Evolutionary conservation across 2,797 vertebrate genomes (phyloP).

Genomic region (Galagoides demidoff): DNA sequence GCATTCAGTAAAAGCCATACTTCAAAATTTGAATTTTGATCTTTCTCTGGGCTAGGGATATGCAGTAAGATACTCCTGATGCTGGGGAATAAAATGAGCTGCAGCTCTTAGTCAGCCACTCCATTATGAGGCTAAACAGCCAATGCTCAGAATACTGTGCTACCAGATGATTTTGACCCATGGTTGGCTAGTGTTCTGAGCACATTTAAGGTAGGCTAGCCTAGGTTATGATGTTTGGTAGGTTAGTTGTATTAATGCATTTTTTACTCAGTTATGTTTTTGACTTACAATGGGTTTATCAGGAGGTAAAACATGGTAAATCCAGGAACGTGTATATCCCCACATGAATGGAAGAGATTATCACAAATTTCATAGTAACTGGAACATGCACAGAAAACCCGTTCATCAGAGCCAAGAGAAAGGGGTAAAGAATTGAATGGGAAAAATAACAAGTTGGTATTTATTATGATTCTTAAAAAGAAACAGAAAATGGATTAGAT

Average conservation of each 20-base stretch:
- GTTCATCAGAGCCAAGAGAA: conserved; percentile 8
- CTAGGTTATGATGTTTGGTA: background rate
- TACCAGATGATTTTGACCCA: background rate
- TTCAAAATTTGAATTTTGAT: background rate
- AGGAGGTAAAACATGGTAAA: background rate
- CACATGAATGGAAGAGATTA: background rate
- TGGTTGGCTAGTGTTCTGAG: background rate
- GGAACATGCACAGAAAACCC: conserved; percentile 36
- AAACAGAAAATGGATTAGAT: background rate
- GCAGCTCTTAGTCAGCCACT: background rate
- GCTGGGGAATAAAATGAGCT: background rate
- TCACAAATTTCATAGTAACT: background rate
- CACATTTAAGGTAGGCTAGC: background rate
- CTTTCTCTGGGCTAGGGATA: background rate
- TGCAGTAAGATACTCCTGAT: background rate
- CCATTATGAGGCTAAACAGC: background rate
- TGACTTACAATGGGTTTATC: background rate
- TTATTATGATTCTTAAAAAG: background rate
- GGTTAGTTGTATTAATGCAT: background rate
- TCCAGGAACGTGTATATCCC: background rate
- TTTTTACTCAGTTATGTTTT: background rate
- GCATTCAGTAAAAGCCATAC: background rate
- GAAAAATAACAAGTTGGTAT: background rate
- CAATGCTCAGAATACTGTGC: background rate
- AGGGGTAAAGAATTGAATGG: background rate